A percentile compares a stretch with the other conserved stretches of the same genome.
phyloP scores from a whole-genome alignment of 2,113 vertebrate species.

The Mirza zaza region DNA sequence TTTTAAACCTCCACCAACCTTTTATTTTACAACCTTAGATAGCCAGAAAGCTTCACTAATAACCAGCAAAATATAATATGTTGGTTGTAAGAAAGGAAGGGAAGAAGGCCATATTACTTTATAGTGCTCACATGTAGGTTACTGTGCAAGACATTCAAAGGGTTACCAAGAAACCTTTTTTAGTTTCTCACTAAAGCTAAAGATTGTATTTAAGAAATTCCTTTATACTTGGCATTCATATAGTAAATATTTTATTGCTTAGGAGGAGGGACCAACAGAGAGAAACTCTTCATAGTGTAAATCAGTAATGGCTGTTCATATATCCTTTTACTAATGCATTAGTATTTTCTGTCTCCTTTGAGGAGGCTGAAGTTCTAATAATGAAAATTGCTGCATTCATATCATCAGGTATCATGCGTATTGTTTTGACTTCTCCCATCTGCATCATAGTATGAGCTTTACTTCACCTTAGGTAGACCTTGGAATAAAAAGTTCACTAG shows the following conservation, averaged over 20 bases:
- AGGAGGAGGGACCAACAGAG: neutral
- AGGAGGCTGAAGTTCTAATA: constrained; percentile 28
- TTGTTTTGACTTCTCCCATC: constrained; percentile 53
- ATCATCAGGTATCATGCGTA: constrained; percentile 2
- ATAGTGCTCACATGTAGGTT: neutral
- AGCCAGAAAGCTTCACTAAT: neutral
- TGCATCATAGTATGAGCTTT: constrained; percentile 54
- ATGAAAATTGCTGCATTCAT: constrained; percentile 43
- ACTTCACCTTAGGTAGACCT: constrained; percentile 55
- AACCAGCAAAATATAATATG: neutral
- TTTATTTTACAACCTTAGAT: neutral
- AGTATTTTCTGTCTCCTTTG: constrained; percentile 50
- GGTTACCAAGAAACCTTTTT: neutral
- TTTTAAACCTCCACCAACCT: neutral
- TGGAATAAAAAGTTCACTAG: constrained; percentile 36
- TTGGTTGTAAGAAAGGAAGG: neutral
- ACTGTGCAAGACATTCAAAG: neutral
- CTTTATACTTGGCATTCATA: neutral
- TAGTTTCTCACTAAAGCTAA: neutral
- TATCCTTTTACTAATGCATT: constrained; percentile 9
- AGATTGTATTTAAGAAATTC: constrained; percentile 30
- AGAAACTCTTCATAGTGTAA: neutral
- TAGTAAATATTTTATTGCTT: neutral
- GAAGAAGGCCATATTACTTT: neutral
- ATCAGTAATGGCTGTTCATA: constrained; percentile 17